Percentiles rank a stretch among this genome's conserved stretches.
These are phyloP conservation scores for Gymnarchus niloticus DNA, from an alignment of 2,113 vertebrate species.

Conservation along the genomic window DNA sequence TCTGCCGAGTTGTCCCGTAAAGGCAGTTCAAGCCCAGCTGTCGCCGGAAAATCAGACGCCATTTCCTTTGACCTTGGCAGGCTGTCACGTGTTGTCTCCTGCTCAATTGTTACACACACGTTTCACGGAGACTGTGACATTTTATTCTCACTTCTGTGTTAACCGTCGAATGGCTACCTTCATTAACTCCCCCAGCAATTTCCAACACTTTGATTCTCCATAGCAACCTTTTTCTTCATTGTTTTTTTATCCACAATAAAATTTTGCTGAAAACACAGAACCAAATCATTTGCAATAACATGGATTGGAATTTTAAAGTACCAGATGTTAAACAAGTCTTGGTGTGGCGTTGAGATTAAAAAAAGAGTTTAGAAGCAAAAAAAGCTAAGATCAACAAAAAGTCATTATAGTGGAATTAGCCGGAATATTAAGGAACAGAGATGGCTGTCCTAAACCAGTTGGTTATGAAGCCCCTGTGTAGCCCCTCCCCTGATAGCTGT, in stretches of 20 bases:
- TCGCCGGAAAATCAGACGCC: conserved; percentile 12
- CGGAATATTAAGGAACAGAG: neutral
- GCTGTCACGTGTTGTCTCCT: neutral
- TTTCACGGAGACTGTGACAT: neutral
- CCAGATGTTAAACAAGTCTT: neutral
- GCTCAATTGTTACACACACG: neutral
- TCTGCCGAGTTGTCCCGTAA: conserved; percentile 33
- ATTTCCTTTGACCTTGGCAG: neutral
- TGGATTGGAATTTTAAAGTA: too few relatives aligned
- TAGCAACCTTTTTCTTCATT: too few relatives aligned
- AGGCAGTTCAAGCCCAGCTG: neutral
- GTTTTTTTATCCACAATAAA: too few relatives aligned
- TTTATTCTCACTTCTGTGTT: neutral
- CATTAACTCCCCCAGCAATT: too few relatives aligned
- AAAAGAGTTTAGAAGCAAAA: neutral
- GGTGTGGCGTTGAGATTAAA: neutral
- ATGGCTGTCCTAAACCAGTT: neutral
- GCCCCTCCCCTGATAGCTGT: neutral
- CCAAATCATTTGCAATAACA: neutral
- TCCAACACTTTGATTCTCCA: too few relatives aligned
- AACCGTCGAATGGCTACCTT: neutral
- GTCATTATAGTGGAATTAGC: neutral
- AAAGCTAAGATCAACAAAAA: neutral
- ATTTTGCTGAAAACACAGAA: too few relatives aligned
- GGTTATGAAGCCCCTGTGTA: neutral